Evolutionary conservation across 2,888 invertebrate species (phyloP).

Genomic region (Trachelus troglodyta): DNA sequence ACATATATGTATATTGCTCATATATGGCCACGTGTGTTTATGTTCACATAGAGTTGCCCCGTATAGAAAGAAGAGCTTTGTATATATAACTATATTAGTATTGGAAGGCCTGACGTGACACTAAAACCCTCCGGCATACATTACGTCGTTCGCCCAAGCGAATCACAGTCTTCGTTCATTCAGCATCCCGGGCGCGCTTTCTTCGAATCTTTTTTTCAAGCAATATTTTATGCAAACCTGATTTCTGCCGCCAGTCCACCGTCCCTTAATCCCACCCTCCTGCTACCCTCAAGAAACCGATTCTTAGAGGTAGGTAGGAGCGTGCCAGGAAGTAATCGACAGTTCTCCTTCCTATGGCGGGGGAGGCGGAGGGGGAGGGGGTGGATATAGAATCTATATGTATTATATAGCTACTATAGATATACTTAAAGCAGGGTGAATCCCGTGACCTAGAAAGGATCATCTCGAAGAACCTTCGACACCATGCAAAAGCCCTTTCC

Average conservation of each 20-base stretch:
- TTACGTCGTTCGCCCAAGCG: conserved; percentile 2
- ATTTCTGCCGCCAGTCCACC: conserved; percentile 12
- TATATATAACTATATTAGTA: not conserved
- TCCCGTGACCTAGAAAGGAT: not conserved
- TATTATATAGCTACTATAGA: not conserved
- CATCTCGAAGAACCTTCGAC: not conserved
- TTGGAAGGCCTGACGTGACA: not conserved
- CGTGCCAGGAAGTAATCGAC: not conserved
- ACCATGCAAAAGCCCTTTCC: not conserved
- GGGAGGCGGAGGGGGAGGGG: not conserved
- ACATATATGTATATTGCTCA: not conserved
- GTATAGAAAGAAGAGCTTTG: not conserved
- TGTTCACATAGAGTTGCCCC: not conserved
- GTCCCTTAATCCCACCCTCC: not conserved
- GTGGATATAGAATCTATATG: not conserved
- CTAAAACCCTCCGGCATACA: conserved; percentile 2
- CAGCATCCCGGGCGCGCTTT: not conserved
- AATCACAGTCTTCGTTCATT: not conserved
- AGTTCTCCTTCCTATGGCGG: not conserved
- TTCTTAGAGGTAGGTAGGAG: not conserved
- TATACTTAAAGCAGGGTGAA: not conserved
- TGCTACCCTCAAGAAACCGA: not conserved
- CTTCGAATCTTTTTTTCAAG: conserved; percentile 16
- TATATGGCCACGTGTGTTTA: not conserved
- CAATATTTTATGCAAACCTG: conserved; percentile 52